Percentiles rank a stretch among this genome's conserved stretches.
Conservation (phyloP, 2,888 invertebrate species). For the Polyommatus iphigenia region DNA sequence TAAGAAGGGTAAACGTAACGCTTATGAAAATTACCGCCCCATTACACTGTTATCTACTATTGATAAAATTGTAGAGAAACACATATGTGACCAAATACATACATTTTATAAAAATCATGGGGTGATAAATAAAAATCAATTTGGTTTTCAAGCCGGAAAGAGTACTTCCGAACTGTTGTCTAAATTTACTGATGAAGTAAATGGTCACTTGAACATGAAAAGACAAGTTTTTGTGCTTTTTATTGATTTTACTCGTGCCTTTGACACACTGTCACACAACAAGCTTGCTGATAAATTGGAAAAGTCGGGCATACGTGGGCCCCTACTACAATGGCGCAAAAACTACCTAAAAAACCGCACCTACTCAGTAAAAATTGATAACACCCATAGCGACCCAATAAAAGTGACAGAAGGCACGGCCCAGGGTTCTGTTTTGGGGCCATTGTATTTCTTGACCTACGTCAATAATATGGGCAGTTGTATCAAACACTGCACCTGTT, state of each 20-base stretch:
- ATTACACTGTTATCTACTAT: slow-evolving; percentile 29
- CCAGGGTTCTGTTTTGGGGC: slow-evolving; percentile 38
- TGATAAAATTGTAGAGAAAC: slow-evolving; percentile 40
- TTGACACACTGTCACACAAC: slow-evolving; percentile 40
- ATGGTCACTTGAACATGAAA: slow-evolving; percentile 31
- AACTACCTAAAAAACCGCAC: slow-evolving; percentile 36
- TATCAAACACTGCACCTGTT: slow-evolving; percentile 33
- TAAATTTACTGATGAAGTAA: slow-evolving; percentile 40
- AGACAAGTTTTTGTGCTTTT: slow-evolving; percentile 37
- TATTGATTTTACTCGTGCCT: slow-evolving; percentile 41
- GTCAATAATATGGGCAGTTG: slow-evolving; percentile 38
- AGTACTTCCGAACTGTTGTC: slow-evolving; percentile 30
- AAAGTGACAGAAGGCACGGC: slow-evolving; percentile 36
- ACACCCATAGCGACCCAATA: slow-evolving; percentile 27
- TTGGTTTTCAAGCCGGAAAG: slow-evolving; percentile 26
- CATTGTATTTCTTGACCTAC: slow-evolving; percentile 38
- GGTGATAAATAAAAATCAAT: slow-evolving; percentile 34
- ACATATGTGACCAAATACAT: slow-evolving; percentile 35
- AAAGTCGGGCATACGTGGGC: slow-evolving; percentile 37
- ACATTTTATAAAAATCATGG: slow-evolving; percentile 32
- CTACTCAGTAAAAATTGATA: slow-evolving; percentile 34
- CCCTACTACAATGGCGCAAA: slow-evolving; percentile 36
- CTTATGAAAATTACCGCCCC: not conserved
- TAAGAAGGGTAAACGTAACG: slow-evolving; percentile 12
- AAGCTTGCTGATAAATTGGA: slow-evolving; percentile 35